Base-by-base conservation (phyloP, 2,888 invertebrate species). In the Merodon equestris region DNA sequence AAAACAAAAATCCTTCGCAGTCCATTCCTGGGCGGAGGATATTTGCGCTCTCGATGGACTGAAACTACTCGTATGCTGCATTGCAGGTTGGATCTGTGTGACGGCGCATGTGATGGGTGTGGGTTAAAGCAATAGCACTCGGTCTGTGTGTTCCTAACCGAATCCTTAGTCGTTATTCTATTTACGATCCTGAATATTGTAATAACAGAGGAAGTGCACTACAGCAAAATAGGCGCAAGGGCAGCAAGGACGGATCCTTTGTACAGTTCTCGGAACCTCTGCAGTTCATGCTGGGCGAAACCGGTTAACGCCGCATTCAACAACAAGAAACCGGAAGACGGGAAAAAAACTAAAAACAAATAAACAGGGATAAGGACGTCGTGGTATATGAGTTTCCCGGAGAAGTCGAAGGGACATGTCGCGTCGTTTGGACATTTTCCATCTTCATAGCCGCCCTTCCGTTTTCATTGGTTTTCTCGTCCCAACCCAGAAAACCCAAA, bases 131-230 rank as follows among this genome's bases (percentile, higher is more conserved):
- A 9, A 34, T 34, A 15, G 48, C 36, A 57, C 48, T 57, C 40
- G 57, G 54, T 36, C 27, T 19, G 50, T 61, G 71, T 67, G 56
- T 15, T 17, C 19, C 27, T 40, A 40, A 2, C 27, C 19, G 66
- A 48, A 40, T 67, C 60, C 40, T 40, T n/a, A n/a, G n/a, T n/a
- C n/a, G n/a, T n/a, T 40, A 47, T 67, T 71, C 56, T 77, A 61
- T 77, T 72, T 73, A 72, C 77, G 73, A 57, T 72, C 72, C 73
- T 53, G 18, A 73, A 77, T 68, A 63, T 67, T 73, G 73, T 77
- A 77, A 77, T 70, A 66, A 47, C 66, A 61, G 51, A 54, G 61
- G 61, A 77, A 77, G 66, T 61, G 76, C 61, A 57, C 47, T 58
- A 10, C 2, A 40, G 10, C 10, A n/a, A 40, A n/a, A 40, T 40